Conservation (phyloP, 2,113 vertebrate genomes). For the Pelmatolapia mariae region DNA sequence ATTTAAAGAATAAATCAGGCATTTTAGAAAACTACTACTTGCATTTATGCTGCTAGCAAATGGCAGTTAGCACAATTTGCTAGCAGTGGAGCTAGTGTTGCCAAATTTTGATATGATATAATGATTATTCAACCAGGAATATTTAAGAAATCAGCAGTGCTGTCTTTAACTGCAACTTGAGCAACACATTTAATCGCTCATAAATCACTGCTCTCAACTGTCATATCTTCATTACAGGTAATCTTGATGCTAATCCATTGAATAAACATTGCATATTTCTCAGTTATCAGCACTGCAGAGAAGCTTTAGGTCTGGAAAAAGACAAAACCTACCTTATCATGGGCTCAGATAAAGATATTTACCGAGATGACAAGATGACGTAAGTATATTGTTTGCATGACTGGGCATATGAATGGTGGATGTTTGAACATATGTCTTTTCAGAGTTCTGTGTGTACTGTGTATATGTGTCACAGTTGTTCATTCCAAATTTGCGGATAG, state of each 20-base stretch:
- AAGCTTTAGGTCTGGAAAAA: neutral
- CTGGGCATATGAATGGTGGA: neutral
- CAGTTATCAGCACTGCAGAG: no score
- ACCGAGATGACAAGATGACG: neutral
- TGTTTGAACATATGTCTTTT: neutral
- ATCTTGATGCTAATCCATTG: no score
- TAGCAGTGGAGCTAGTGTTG: neutral
- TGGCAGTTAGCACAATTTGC: neutral
- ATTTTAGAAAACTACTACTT: neutral
- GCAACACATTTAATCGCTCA: no score
- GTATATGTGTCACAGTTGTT: neutral
- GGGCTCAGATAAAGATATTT: slow-evolving; percentile 46
- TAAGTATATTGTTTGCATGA: neutral
- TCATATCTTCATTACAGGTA: no score
- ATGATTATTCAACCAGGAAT: neutral
- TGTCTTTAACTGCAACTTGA: neutral
- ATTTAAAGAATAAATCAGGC: no score
- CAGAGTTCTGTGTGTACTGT: neutral
- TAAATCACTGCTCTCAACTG: no score
- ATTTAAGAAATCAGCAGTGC: neutral
- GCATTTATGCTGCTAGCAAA: neutral
- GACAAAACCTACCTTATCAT: slow-evolving; percentile 65
- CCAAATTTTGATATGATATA: neutral
- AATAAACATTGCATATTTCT: no score
- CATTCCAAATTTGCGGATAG: neutral